Evolutionary conservation across 2,797 vertebrate species (phyloP), one percentile per base, ranked within the genome.

Genomic region (Catostomus latipinnis): DNA sequence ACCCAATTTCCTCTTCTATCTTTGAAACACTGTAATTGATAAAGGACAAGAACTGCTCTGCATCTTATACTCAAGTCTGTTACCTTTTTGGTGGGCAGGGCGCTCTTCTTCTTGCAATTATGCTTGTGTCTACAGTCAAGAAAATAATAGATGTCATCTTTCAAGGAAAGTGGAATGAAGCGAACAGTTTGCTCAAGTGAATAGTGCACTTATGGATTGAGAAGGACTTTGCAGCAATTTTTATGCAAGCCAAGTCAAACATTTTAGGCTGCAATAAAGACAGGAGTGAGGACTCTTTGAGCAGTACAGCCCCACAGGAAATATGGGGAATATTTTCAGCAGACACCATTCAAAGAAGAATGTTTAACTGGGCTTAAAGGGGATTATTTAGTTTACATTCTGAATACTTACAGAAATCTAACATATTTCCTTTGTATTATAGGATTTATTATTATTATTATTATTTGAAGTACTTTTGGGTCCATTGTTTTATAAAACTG

Each of bases 221-320:
- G 75, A 69, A 49, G 65, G 65, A 11, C 54, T 69, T 60, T 77
- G 9, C 50, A 54, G 10, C 18, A 69, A 52, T 77, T 77, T 52
- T 12, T 50, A 69, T 77, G 69, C 13, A 77, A 61, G 18, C 49
- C 46, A 6, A 52, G 13, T 60, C 56, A 61, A 69, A 77, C 60
- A 46, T 77, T 77, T 77, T 69, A 69, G 75, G 75, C 69, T 69
- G 69, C 75, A 69, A 52, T 65, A 77, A 46, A 65, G 75, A 77
- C 13, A 48, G 8, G 18, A 34, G 34, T 53, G 14, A 61, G 57
- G 43, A 52, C 52, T 68, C 69, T 58, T 72, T 34, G 16, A 78
- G 62, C 69, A 68, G 68, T 57, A 67, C 6, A 49, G 53, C 45
- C 74, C 74, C 65, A 69, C 56, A 67, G 52, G 76, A 78, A 66